phyloP scores from a whole-genome alignment of 2,797 vertebrate genomes.

The Bucorvus abyssinicus region DNA sequence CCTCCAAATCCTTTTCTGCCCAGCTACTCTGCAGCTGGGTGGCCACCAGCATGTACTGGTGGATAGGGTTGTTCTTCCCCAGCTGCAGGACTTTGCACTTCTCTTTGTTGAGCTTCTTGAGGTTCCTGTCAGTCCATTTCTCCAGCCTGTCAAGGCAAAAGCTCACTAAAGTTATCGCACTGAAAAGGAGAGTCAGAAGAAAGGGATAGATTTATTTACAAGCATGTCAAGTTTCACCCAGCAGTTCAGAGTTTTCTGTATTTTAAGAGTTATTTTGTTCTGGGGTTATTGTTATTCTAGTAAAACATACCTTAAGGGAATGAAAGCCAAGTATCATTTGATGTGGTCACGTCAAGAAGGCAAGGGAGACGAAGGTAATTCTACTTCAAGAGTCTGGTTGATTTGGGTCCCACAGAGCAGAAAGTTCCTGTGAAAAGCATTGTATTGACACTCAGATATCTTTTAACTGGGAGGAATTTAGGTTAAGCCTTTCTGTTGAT shows the following conservation, averaged over 20 bases:
- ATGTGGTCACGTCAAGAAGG: background rate
- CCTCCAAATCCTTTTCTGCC: background rate
- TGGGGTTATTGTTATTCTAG: background rate
- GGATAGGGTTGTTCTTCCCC: background rate
- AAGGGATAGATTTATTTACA: conserved; percentile 6
- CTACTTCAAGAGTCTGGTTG: background rate
- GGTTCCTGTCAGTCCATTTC: background rate
- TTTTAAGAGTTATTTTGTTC: background rate
- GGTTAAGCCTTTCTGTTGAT: conserved; percentile 1
- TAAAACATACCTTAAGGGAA: background rate
- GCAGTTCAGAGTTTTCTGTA: background rate
- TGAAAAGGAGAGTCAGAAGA: background rate
- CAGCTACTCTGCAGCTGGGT: background rate
- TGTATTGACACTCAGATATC: background rate
- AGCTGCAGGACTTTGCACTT: background rate
- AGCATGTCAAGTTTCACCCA: background rate
- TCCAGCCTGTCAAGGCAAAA: background rate
- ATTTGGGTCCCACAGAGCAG: background rate
- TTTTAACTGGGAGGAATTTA: background rate
- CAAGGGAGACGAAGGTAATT: background rate
- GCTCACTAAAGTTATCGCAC: background rate
- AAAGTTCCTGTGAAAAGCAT: background rate
- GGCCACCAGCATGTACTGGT: background rate
- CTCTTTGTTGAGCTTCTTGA: background rate
- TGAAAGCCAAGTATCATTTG: conserved; percentile 3